Base-by-base conservation (phyloP, 2,797 vertebrate genomes). In the Decapterus maruadsi region DNA sequence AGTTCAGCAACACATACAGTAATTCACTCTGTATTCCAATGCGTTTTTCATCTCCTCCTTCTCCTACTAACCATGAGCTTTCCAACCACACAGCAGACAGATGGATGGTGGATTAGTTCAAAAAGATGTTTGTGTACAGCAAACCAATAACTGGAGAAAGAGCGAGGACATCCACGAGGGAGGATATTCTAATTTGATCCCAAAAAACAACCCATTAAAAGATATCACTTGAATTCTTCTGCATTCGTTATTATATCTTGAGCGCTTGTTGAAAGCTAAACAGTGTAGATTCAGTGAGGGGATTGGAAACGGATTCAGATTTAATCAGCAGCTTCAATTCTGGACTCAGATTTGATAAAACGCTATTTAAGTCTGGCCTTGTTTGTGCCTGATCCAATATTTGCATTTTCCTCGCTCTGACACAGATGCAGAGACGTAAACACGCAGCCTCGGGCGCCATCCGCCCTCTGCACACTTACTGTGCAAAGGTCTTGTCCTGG, bases 401-500 rank as follows among this genome's bases (percentile, higher is more conserved):
- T 36, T 42, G 11, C 51, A 26, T 26, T 6, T 16, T 46, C 20
- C 19, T 57, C 26, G 9, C 10, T 51, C 26, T 43, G 54, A 54
- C 17, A 10, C 34, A 50, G 11, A 50, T 11, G 36, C 10, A 2
- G 31, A 2, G 31, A 61, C 19, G 42, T 9, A 29, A 46, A 40
- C 40, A 56, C 5, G 61, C 22, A 13, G 6, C 36, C 11, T 17
- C 22, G 10, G 3, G 3, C 38, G 56, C 34, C 40, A 14, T 26
- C 55, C 50, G 31, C 7, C 26, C 17, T 8, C n/a, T 19, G 59
- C 46, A 48, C 8, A 91, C 98, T 95, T 92, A 99, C 98, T 98
- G 95, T 68, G 94, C 87, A 68, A 99, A 99, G 8, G 96, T 95
- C 94, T 96, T 98, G 94, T 99, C 97, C 77, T 94, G 91, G 19